Conservation (phyloP, 2,113 vertebrate genomes). For the Oreotrochilus melanogaster region DNA sequence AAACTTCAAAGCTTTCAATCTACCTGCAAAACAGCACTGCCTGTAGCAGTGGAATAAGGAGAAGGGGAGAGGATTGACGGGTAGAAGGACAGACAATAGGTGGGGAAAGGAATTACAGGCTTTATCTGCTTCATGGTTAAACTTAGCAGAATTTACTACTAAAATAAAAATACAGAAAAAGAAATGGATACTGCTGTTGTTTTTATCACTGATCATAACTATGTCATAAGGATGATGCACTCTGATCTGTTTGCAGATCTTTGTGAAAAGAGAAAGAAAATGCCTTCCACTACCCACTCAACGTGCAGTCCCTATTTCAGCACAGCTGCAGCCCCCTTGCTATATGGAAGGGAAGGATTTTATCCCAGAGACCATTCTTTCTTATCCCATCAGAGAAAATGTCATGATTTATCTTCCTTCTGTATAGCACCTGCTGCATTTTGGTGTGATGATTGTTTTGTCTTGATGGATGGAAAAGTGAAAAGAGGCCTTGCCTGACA, state of each 20-base stretch:
- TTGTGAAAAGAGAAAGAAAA: neutral
- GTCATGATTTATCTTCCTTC: neutral
- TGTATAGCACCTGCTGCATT: neutral
- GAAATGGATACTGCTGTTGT: neutral
- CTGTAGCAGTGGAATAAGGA: neutral
- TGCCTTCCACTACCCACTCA: neutral
- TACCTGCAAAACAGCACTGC: conserved; percentile 33
- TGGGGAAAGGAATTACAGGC: conserved; percentile 8
- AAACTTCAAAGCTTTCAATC: conserved; percentile 50
- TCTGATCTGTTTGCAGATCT: neutral
- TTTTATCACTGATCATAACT: neutral
- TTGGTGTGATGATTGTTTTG: neutral
- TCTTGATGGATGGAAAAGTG: neutral
- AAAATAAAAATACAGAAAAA: neutral
- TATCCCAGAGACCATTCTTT: neutral
- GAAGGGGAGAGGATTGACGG: conserved; percentile 10
- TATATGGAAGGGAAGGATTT: neutral
- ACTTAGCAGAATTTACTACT: neutral
- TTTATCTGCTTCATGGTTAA: neutral
- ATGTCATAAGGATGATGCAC: neutral
- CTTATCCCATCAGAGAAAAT: neutral
- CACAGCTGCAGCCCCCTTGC: neutral
- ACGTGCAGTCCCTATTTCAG: neutral
- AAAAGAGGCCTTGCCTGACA: neutral
- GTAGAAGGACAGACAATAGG: neutral